phyloP scores from a whole-genome alignment of 2,113 vertebrate genomes.

The Cephalopterus ornatus region DNA sequence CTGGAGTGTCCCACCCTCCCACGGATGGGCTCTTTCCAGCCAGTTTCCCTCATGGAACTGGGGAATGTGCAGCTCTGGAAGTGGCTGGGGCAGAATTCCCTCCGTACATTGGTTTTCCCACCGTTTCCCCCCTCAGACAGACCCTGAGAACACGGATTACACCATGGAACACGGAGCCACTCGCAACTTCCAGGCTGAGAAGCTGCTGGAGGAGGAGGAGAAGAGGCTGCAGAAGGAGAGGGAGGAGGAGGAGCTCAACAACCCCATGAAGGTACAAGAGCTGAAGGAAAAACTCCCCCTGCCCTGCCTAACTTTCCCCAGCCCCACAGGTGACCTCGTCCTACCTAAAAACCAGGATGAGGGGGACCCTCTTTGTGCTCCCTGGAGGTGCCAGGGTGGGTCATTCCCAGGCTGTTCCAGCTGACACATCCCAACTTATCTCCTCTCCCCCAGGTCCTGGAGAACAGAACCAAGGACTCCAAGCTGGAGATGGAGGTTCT shows the following conservation, averaged over 20 bases:
- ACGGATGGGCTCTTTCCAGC: neutral
- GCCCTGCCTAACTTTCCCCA: neutral
- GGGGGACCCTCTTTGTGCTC: neutral
- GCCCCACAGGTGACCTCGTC: neutral
- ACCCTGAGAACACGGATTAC: conserved; percentile 95
- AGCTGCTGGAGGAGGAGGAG: conserved; percentile 93
- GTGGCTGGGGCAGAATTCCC: neutral
- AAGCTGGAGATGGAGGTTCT: conserved; percentile 98
- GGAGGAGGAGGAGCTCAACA: conserved; percentile 96
- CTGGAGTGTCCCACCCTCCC: neutral
- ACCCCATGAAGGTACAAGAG: conserved; percentile 90
- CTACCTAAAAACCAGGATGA: neutral
- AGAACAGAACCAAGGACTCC: conserved; percentile 95
- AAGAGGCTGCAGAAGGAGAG: conserved; percentile 86
- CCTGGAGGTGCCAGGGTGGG: neutral
- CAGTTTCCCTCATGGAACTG: fast-evolving
- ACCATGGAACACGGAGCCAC: conserved; percentile 95
- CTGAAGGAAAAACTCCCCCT: neutral
- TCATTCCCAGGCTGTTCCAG: neutral
- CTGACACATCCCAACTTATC: neutral
- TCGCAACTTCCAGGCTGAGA: conserved; percentile 94
- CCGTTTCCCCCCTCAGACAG: conserved; percentile 77
- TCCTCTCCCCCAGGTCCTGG: conserved; percentile 80
- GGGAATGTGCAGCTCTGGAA: neutral
- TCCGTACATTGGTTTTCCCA: fast-evolving